Percentiles rank a stretch among this genome's conserved stretches.
These are phyloP conservation scores for Acyrthosiphon pisum DNA, from an alignment of 1,140 invertebrate species.

Conservation along the genomic window DNA sequence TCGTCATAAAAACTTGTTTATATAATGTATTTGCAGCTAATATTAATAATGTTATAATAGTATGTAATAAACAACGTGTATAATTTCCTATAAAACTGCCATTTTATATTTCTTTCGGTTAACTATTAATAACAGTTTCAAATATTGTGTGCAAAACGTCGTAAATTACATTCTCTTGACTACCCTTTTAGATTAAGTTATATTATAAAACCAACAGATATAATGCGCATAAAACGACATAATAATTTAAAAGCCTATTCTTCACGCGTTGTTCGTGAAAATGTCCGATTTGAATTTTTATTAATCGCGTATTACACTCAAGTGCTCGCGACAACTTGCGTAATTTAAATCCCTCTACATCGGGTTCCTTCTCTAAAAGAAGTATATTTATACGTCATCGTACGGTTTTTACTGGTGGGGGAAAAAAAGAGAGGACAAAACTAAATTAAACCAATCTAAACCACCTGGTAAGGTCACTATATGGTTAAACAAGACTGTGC, in stretches of 20 bases:
- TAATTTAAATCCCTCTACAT: background rate
- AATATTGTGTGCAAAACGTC: background rate
- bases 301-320: background rate
- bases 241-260: background rate
- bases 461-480: background rate
- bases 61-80: background rate
- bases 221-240: background rate
- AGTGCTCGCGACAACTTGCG: background rate
- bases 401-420: too few relatives aligned
- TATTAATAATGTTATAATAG: background rate
- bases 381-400: background rate
- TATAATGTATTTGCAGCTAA: background rate
- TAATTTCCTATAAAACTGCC: background rate
- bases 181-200: background rate
- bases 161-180: background rate
- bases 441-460: background rate
- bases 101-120: background rate
- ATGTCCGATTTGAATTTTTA: background rate
- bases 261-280: background rate
- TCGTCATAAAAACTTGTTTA: background rate
- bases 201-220: background rate
- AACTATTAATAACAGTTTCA: constrained; percentile 21
- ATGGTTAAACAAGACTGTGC: background rate
- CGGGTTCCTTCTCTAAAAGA: background rate
- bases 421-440: background rate